A percentile compares a stretch with the other conserved stretches of the same genome.
Conservation (phyloP, 2,797 vertebrate genomes). For the Chanos chanos region DNA sequence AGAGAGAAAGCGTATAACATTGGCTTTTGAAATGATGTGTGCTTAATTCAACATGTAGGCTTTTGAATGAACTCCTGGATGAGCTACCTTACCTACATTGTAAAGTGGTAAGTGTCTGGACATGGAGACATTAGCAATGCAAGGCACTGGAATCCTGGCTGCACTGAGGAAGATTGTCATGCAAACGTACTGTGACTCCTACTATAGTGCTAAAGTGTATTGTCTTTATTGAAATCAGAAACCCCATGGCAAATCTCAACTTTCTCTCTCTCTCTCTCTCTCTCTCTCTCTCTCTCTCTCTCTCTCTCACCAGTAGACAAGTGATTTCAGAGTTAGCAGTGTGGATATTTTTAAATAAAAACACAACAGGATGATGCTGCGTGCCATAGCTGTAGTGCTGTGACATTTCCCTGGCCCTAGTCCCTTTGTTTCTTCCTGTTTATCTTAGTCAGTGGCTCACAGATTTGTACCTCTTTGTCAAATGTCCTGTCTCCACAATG, state of each 20-base stretch:
- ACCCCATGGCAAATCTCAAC: conserved; percentile 3
- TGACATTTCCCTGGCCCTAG: neutral
- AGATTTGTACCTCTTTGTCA: conserved; percentile 24
- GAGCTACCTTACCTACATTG: conserved; percentile 23
- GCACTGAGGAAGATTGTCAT: conserved; percentile 50
- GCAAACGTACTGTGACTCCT: conserved; percentile 48
- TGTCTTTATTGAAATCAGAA: conserved; percentile 46
- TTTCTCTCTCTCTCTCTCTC: conserved; percentile 10
- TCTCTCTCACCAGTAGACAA: neutral
- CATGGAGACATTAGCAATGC: conserved; percentile 8
- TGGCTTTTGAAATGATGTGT: conserved; percentile 1
- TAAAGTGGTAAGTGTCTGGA: conserved; percentile 8
- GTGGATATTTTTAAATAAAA: neutral
- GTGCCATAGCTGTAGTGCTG: no score
- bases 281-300: conserved; percentile 6
- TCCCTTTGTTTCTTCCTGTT: conserved; percentile 39
- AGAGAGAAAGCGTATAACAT: conserved; percentile 19
- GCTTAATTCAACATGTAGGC: conserved; percentile 5
- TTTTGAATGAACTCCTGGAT: no score
- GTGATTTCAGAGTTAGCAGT: neutral
- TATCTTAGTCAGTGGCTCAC: conserved; percentile 13
- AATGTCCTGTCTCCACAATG: conserved; percentile 49
- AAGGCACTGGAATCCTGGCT: conserved; percentile 24
- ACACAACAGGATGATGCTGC: no score
- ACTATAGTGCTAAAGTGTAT: conserved; percentile 17